Conservation (phyloP, 1,140 invertebrate species). For the Panagrolaimus sp. region DNA sequence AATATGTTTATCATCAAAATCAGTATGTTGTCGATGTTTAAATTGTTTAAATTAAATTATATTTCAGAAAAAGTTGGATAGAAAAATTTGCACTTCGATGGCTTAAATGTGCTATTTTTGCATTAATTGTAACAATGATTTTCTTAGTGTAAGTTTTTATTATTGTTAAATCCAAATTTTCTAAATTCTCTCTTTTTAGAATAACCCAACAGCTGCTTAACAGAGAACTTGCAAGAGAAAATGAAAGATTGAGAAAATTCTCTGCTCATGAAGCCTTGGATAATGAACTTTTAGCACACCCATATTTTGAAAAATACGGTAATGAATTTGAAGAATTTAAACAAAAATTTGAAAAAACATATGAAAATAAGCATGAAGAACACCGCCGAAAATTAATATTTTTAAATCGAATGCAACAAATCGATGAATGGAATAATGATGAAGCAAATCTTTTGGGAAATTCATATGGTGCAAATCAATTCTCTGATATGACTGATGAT, state of each 20-base stretch:
- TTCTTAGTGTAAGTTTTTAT: too few species aligned
- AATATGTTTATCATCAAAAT: too few species aligned
- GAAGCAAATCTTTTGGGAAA: neutral
- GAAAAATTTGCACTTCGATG: too few species aligned
- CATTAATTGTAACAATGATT: too few species aligned
- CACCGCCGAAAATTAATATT: neutral
- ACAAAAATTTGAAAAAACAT: neutral
- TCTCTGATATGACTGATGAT: constrained; percentile 43
- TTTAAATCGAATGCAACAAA: constrained; percentile 5
- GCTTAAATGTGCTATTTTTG: too few species aligned
- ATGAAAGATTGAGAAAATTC: neutral
- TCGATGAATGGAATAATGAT: constrained; percentile 7
- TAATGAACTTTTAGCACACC: neutral
- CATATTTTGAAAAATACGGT: neutral
- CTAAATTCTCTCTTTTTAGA: too few species aligned
- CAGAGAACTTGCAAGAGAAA: neutral
- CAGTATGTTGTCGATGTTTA: too few species aligned
- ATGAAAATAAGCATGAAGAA: neutral
- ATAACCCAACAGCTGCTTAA: neutral
- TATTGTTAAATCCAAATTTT: too few species aligned
- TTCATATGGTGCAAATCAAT: constrained; percentile 40
- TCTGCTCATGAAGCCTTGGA: neutral
- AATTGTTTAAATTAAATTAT: too few species aligned
- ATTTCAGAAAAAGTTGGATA: too few species aligned
- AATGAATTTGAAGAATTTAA: constrained; percentile 8